Evolutionary conservation across 2,797 vertebrate species (phyloP).

Genomic region (Pipistrellus nathusii): DNA sequence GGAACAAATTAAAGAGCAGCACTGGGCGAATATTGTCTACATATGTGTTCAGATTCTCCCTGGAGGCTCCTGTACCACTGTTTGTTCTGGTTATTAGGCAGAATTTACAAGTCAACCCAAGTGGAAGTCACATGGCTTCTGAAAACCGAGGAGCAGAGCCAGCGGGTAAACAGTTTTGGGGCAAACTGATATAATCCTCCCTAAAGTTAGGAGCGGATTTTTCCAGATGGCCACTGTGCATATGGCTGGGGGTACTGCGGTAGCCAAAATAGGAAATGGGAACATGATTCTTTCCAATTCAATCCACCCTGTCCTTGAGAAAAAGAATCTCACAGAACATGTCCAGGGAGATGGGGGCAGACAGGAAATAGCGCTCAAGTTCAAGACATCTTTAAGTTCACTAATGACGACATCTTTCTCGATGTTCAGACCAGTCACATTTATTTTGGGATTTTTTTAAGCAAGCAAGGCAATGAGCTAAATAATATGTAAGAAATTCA

Average conservation of each 20-base stretch:
- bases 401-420: conserved; percentile 47
- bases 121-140: conserved; percentile 35
- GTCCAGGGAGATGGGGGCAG: not conserved
- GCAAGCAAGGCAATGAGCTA: conserved; percentile 50
- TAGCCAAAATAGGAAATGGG: conserved; percentile 74
- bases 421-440: conserved; percentile 50
- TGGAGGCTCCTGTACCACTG: not conserved
- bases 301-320: conserved; percentile 79
- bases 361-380: conserved; percentile 42
- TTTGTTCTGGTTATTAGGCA: conserved; percentile 7
- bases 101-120: conserved; percentile 46
- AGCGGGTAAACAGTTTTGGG: conserved; percentile 67
- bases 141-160: conserved; percentile 61
- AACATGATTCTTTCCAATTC: conserved; percentile 71
- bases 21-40: not conserved
- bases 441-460: conserved; percentile 72
- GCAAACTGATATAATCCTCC: conserved; percentile 8
- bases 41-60: not conserved
- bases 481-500: conserved; percentile 57
- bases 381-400: conserved; percentile 51
- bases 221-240: conserved; percentile 81
- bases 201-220: conserved; percentile 68
- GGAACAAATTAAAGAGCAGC: conserved; percentile 50
- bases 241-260: conserved; percentile 55
- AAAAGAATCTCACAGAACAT: conserved; percentile 59